Base-by-base conservation (phyloP, 1,140 invertebrate species). In the Drosophila eugracilis region DNA sequence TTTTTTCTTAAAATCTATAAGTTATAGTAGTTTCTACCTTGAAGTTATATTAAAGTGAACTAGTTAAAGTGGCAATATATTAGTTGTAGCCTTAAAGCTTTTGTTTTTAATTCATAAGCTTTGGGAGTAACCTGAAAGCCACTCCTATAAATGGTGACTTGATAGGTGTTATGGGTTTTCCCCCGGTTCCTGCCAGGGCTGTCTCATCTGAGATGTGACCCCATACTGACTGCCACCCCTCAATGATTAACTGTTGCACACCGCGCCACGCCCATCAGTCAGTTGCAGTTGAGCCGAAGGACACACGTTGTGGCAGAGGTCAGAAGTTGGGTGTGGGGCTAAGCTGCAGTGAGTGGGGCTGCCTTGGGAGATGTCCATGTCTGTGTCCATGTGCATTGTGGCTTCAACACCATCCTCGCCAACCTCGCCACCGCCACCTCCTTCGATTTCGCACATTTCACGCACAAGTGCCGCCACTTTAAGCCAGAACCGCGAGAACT, bases 231-330 rank as follows among this genome's bases (percentile, higher is more conserved):
- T 22, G 52, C n/a, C 26, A n/a, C 32, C 34, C 34, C 47, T 52
- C 58, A 80, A 76, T 80, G 72, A 80, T 80, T 81, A 81, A 80
- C 78, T 80, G 78, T 80, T 77, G 78, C 73, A 81, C 54, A 47
- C 72, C 57, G 53, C 39, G 78, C 78, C 78, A 81, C 78, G 73
- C 73, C 78, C 73, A 69, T 62, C 37, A 57, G 45, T 60, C 76
- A 75, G 45, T 42, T 60, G 69, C 76, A 76, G 70, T 69, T 65
- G 26, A 54, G 28, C 65, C 62, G 78, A 81, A 77, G 78, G 78
- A 75, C 76, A 48, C 37, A 32, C 22, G 7, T 49, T 22, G 42
- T 17, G 49, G 55, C 66, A 58, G 41, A 42, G 49, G 47, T 19
- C 47, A 21, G 39, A 17, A 62, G 12, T 14, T 12, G 39, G 62